Evolutionary conservation across 2,113 vertebrate genomes (phyloP).

Genomic region (Mungos mungo): DNA sequence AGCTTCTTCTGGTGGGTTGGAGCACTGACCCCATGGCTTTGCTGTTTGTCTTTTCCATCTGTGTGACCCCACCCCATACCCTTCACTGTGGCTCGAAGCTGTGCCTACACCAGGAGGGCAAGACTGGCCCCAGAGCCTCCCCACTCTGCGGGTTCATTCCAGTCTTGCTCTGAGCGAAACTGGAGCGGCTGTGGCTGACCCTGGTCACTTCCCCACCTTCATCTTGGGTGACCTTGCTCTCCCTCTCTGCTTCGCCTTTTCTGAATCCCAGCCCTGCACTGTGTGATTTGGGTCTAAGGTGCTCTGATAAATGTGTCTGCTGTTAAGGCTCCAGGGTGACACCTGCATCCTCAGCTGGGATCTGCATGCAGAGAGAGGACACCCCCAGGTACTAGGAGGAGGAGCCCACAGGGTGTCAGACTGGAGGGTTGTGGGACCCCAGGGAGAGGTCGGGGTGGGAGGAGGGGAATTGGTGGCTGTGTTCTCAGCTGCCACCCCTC

Average conservation of each 20-base stretch:
- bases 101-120: not conserved
- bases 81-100: not conserved
- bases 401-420: not conserved
- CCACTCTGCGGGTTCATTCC: not conserved
- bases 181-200: not conserved
- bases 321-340: not conserved
- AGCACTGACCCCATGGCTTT: not conserved
- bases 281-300: not conserved
- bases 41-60: not conserved
- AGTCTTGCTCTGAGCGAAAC: not conserved
- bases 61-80: accelerated
- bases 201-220: not conserved
- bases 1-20: not conserved
- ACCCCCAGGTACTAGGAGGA: not conserved
- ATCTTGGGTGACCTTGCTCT: not conserved
- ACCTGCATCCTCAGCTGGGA: not conserved
- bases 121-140: not conserved
- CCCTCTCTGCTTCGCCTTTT: not conserved
- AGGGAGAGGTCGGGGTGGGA: not conserved
- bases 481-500: not conserved
- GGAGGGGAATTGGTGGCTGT: not conserved
- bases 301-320: not conserved
- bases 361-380: not conserved
- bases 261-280: not conserved
- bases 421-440: not conserved